These are phyloP conservation scores for Elysia chlorotica DNA, from an alignment of 1,140 invertebrate species.

Conservation along the genomic window DNA sequence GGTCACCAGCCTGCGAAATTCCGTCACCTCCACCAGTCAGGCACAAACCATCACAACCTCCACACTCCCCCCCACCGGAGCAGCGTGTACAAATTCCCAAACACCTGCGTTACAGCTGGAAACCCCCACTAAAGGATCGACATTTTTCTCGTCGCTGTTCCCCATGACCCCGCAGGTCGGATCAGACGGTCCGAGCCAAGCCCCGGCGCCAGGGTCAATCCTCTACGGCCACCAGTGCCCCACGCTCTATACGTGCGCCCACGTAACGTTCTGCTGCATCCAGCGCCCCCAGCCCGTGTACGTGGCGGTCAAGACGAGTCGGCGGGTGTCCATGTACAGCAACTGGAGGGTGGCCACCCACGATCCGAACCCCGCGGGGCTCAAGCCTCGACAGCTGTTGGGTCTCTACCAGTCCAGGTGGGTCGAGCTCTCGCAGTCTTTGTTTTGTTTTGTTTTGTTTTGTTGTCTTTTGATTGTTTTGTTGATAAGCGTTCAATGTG, in stretches of 20 bases:
- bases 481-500: not conserved
- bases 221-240: slow-evolving; percentile 49
- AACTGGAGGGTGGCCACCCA: slow-evolving; percentile 79
- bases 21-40: not conserved
- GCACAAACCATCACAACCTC: not conserved
- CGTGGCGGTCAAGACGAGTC: slow-evolving; percentile 71
- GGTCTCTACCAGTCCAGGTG: slow-evolving; percentile 63
- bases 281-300: slow-evolving; percentile 95
- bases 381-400: slow-evolving; percentile 73
- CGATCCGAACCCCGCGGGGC: slow-evolving; percentile 72
- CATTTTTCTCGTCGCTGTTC: not conserved
- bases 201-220: slow-evolving; percentile 4
- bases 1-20: too few relatives aligned
- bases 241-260: slow-evolving; percentile 44
- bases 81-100: not conserved
- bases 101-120: not conserved
- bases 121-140: too few relatives aligned
- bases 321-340: slow-evolving; percentile 95
- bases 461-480: not conserved
- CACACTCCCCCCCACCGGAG: not conserved
- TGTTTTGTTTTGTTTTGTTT: not conserved
- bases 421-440: slow-evolving; percentile 18
- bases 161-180: not conserved
- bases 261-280: slow-evolving; percentile 84
- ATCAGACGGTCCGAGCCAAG: slow-evolving; percentile 13